phyloP scores from a whole-genome alignment of 2,888 invertebrate genomes.

The Seira ritae region DNA sequence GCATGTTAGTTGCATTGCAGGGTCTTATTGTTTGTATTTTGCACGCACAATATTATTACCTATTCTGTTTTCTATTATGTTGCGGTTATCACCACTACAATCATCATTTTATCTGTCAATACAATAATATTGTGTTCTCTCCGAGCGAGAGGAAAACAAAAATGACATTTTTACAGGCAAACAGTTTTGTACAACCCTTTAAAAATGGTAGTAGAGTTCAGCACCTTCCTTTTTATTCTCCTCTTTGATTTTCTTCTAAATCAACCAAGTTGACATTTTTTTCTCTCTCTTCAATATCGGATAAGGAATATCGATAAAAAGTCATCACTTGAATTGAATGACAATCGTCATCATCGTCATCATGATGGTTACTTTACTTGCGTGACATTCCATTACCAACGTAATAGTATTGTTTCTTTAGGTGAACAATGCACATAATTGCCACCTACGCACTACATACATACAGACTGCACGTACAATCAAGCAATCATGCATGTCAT shows the following conservation, averaged over 20 bases:
- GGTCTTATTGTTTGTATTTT: not conserved
- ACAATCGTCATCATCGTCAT: not conserved
- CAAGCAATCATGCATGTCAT: not conserved
- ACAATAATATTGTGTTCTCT: not conserved
- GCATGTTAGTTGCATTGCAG: not conserved
- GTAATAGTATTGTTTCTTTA: conserved; percentile 5
- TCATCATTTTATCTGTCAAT: conserved; percentile 10
- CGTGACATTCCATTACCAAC: not conserved
- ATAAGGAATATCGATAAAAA: conserved; percentile 1
- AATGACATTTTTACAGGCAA: conserved; percentile 18
- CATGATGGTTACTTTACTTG: not conserved
- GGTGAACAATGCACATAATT: conserved; percentile 58
- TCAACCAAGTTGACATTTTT: not conserved
- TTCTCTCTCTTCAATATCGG: not conserved
- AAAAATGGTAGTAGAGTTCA: no score
- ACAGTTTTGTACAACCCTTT: not conserved
- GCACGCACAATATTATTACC: not conserved
- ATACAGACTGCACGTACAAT: not conserved
- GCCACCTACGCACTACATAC: conserved; percentile 39
- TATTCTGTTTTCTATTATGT: not conserved
- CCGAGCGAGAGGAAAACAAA: not conserved
- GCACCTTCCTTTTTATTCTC: not conserved
- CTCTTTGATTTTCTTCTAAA: conserved; percentile 2
- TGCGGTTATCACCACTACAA: not conserved
- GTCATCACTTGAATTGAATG: not conserved